Percentiles rank a stretch among this genome's conserved stretches.
Evolutionary conservation across 2,113 vertebrate species (phyloP).

Genomic region (Tragulus kanchil): DNA sequence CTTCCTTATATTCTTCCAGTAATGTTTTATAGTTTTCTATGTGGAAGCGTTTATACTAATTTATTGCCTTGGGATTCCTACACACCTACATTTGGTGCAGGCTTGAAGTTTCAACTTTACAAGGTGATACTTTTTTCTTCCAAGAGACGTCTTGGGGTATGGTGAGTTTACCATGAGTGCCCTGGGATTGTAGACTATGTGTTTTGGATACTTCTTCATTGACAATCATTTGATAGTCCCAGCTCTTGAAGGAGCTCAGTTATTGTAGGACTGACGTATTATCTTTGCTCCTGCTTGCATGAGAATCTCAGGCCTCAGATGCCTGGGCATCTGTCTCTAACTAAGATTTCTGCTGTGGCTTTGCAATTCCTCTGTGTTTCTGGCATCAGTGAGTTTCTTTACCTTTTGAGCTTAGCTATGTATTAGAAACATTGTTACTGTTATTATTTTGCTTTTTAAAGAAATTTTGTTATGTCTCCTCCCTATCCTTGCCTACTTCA

Average conservation of each 20-base stretch:
- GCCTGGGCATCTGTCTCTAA: not conserved
- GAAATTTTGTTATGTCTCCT: not conserved
- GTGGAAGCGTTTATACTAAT: not conserved
- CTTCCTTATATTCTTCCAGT: slow-evolving; percentile 2
- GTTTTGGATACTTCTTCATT: not conserved
- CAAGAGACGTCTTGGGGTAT: not conserved
- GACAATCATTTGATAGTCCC: not conserved
- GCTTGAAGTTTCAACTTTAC: not conserved
- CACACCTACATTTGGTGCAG: not conserved
- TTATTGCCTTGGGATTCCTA: not conserved
- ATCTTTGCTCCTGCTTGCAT: not conserved
- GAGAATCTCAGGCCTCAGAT: not conserved
- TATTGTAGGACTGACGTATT: not conserved
- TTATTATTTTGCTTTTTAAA: not conserved
- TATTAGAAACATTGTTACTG: not conserved
- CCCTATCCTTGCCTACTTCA: not conserved
- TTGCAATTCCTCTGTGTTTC: not conserved
- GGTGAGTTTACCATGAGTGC: not conserved
- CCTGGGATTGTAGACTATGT: not conserved
- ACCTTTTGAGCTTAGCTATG: not conserved
- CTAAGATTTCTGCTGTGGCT: not conserved
- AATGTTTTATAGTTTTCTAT: not conserved
- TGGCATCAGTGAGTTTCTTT: not conserved
- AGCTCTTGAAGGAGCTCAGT: not conserved
- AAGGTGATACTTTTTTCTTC: not conserved